phyloP scores from a whole-genome alignment of 2,797 vertebrate genomes.

The Peromyscus eremicus region DNA sequence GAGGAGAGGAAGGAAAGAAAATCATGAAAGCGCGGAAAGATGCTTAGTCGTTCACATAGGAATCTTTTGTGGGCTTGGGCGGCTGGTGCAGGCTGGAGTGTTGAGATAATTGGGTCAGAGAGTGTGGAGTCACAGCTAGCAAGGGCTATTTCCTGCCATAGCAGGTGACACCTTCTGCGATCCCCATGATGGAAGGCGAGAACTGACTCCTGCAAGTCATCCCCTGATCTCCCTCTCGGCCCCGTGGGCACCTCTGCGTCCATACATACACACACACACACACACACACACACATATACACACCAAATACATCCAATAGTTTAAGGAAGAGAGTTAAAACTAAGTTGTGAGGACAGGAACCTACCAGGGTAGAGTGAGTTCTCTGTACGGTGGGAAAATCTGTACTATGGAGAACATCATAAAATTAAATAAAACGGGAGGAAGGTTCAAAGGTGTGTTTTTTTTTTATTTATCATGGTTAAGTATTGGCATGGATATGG shows the following conservation, averaged over 20 bases:
- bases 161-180: neutral
- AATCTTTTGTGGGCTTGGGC: neutral
- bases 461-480: neutral
- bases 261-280: neutral
- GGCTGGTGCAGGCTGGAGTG: neutral
- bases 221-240: neutral
- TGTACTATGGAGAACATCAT: neutral
- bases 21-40: too few species aligned
- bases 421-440: neutral
- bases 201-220: neutral
- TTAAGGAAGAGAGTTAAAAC: neutral
- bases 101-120: neutral
- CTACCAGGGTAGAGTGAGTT: conserved; percentile 3
- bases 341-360: neutral
- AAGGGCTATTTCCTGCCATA: neutral
- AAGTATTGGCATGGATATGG: neutral
- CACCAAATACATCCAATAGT: neutral
- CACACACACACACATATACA: neutral
- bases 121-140: neutral
- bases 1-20: neutral
- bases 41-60: neutral
- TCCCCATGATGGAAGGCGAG: neutral
- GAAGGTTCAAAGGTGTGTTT: neutral
- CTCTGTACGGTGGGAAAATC: neutral
- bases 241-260: too few species aligned